Evolutionary conservation across 1,140 invertebrate species (phyloP), one percentile per base, ranked within the genome.

Genomic region (Drosophila albomicans): DNA sequence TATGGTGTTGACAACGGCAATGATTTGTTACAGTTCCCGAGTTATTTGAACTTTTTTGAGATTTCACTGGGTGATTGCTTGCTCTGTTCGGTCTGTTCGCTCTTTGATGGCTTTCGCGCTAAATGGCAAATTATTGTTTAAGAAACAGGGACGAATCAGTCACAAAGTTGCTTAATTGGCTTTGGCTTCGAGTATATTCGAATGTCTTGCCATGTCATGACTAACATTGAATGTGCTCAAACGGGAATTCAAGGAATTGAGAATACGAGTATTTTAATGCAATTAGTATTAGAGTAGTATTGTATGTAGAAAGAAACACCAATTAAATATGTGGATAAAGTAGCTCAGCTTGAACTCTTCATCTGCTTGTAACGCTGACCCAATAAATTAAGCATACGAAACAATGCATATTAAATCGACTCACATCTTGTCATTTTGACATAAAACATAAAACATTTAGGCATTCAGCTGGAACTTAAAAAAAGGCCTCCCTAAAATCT

Each of bases 11-110:
- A 68, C 74, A 67, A 64, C 62, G 81, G 69, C 72, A 82, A 88
- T 84, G 84, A 88, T 89, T 89, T 88, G 78, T 88, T 89, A 89
- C 71, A 88, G 70, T 89, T 84, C 75, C 45, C 68, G 56, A 89
- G 78, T 76, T 89, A 89, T 89, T 89, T 89, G 65, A 78, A 71
- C 67, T 84, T 87, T 84, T 88, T 84, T 51, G 54, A 56, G 71
- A 71, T 82, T 58, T 66, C 30, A 16, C 38, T 46, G 11, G 28
- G n/a, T 43, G 58, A 57, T 69, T 75, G 72, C 15, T 30, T 15
- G 13, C 4, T 16, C 51, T 25, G 20, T 25, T 61, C 54, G 58
- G 10, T 6, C 25, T 43, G 30, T 54, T 5, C 28, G n/a, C 5
- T 7, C 28, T 28, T 45, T 68, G 48, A 45, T 35, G 45, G 38